Base-by-base conservation (phyloP, 2,113 vertebrate species). In the Chaetops frenatus region DNA sequence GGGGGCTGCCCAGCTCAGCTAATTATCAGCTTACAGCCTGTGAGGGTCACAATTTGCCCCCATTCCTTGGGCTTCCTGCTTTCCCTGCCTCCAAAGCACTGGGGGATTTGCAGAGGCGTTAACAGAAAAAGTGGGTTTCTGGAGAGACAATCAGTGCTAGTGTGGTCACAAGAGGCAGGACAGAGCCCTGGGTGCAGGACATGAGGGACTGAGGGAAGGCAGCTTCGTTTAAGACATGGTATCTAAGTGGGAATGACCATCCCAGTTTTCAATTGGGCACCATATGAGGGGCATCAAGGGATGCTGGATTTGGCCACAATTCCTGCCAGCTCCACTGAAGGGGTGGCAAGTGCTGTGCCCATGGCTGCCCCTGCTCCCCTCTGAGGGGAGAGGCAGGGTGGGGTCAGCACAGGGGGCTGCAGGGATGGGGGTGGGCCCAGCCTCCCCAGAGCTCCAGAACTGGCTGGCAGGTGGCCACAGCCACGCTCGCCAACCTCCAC, bases 391-490 rank as follows among this genome's bases (percentile, higher is more conserved):
- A 54, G 50, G 33, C 50, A 36, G 47, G 31, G 31, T 28, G 60
- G 67, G 42, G 11, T 7, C 0, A 8, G 62, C 50, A 36, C 3
- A 0, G 11, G 48, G 71, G 40, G 24, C 36, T 5, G 42, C 5
- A 28, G 9, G 48, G 8, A 8, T 6, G 6, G 21, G 21, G 40
- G 4, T 51, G 28, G 0, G 0, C 17, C 28, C 0, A 0, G 67
- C 29, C 31, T 11, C 31, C 33, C 42, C 29, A 1, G 3, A 16
- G 74, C 77, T 66, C 72, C 21, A 48, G 28, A 47, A 79, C 9
- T 19, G 2, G 1, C 79, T 91, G 91, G 86, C 87, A 36, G 28
- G 72, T 74, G 86, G 87, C 86, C 83, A 57, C 36, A 28, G 71
- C 44, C 31, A 0, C 1, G 3, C 48, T 81, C 5, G 10, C 87